Evolutionary conservation across 2,888 invertebrate genomes (phyloP), one percentile per base, ranked within the genome.

Genomic region (Hyalella azteca): DNA sequence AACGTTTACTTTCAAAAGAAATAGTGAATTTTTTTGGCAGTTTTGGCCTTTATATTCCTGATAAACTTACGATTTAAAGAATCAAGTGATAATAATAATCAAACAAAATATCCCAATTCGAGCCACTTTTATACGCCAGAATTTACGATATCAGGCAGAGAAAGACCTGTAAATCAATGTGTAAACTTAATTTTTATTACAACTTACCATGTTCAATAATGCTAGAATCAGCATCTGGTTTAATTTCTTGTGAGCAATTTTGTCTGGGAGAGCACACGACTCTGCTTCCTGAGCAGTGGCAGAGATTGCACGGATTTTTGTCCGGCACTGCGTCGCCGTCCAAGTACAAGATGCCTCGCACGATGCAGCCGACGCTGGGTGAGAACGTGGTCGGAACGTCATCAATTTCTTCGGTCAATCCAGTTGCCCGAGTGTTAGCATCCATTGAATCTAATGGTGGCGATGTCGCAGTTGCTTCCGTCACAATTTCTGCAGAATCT

Each of bases 201-300:
- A 50, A 50, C 82, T 81, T 73, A 84, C 84, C 81, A 48, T 83
- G 83, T 78, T 81, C 80, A 82, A 93, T 93, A 19, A 50, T 49
- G 54, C 81, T 79, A 19, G 79, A 81, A 13, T 32, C 73, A 26
- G 26, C 40, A 41, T 59, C 49, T 29, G 59, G 36, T 19, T 60
- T 45, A 7, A 48, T 41, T 11, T 78, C 49, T 4, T 76, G 50
- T 13, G 29, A 78, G 50, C 84, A 84, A 77, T 82, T 81, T 39
- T 73, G 32, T 7, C 80, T 78, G 19, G 78, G 41, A 13, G 48
- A 82, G 78, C 84, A 84, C 9, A 80, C 49, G 22, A 82, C 76
- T 60, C 79, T 50, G 11, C 84, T 82, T 50, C 73, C 32, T 7
- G 73, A 40, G 77, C 84, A 84, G 50, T 76, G 77, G 54, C 84